A percentile compares a stretch with the other conserved stretches of the same genome.
These are phyloP conservation scores for Crossocerus cetratus DNA, from an alignment of 2,888 invertebrate genomes.

Conservation along the genomic window DNA sequence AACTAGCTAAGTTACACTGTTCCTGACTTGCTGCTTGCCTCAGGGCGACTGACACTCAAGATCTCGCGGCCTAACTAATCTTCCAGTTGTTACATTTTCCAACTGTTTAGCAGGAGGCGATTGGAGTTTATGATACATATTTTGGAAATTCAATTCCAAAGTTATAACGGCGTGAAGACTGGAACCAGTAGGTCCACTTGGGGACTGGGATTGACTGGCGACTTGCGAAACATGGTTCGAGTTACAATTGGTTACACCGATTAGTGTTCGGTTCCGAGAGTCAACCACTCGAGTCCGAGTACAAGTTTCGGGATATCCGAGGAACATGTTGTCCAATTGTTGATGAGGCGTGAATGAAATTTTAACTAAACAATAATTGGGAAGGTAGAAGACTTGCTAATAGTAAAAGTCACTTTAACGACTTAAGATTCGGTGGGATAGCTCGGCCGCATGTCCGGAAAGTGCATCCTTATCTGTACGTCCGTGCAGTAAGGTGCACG, in stretches of 20 bases:
- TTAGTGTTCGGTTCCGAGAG: too few relatives aligned
- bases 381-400: conserved; percentile 21
- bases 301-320: neutral
- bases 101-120: too few relatives aligned
- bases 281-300: too few relatives aligned
- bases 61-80: too few relatives aligned
- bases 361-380: too few relatives aligned
- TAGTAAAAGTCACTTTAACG: conserved; percentile 42
- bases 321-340: neutral
- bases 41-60: too few relatives aligned
- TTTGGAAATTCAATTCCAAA: conserved; percentile 37
- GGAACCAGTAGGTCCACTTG: conserved; percentile 42
- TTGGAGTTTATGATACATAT: too few relatives aligned
- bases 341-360: too few relatives aligned
- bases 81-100: too few relatives aligned
- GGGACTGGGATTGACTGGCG: conserved; percentile 32
- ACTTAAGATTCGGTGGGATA: conserved; percentile 44
- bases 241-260: conserved; percentile 45
- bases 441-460: conserved; percentile 59
- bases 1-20: too few relatives aligned
- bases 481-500: conserved; percentile 69
- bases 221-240: conserved; percentile 33
- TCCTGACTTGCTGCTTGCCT: too few relatives aligned
- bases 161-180: conserved; percentile 20
- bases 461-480: conserved; percentile 67